phyloP scores from a whole-genome alignment of 2,888 invertebrate genomes.

The Volucella inanis region DNA sequence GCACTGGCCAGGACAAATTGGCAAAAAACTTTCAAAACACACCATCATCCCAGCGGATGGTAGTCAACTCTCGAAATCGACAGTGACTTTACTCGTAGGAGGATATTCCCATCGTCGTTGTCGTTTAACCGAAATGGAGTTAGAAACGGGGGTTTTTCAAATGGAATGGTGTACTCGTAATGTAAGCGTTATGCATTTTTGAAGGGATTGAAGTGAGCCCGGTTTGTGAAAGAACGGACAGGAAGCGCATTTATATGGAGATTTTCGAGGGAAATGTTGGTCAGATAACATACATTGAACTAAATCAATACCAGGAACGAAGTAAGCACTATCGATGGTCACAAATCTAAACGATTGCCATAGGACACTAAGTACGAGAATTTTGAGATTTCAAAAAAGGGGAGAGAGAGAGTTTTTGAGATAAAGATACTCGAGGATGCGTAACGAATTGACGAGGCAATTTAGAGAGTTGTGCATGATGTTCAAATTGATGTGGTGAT shows the following conservation, averaged over 20 bases:
- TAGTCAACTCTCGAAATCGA: conserved; percentile 59
- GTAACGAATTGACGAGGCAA: conserved; percentile 71
- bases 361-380: conserved; percentile 45
- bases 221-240: conserved; percentile 39
- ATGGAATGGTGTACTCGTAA: conserved; percentile 29
- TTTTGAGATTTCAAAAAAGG: conserved; percentile 52
- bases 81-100: conserved; percentile 42
- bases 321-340: conserved; percentile 52
- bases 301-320: conserved; percentile 65
- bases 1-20: conserved; percentile 11
- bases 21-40: conserved; percentile 43
- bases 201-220: conserved; percentile 38
- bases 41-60: conserved; percentile 27
- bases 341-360: conserved; percentile 69
- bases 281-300: conserved; percentile 68
- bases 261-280: conserved; percentile 60
- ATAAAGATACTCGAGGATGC: conserved; percentile 56
- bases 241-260: conserved; percentile 50
- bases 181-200: conserved; percentile 69
- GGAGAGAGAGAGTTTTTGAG: conserved; percentile 64
- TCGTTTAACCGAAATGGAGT: conserved; percentile 13
- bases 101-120: conserved; percentile 32
- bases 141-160: too few relatives aligned
- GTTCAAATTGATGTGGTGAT: conserved; percentile 56
- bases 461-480: conserved; percentile 66